Percentiles rank a stretch among this genome's conserved stretches.
Conservation (phyloP, 2,888 invertebrate genomes). For the Amblyjoppa fuscipennis region DNA sequence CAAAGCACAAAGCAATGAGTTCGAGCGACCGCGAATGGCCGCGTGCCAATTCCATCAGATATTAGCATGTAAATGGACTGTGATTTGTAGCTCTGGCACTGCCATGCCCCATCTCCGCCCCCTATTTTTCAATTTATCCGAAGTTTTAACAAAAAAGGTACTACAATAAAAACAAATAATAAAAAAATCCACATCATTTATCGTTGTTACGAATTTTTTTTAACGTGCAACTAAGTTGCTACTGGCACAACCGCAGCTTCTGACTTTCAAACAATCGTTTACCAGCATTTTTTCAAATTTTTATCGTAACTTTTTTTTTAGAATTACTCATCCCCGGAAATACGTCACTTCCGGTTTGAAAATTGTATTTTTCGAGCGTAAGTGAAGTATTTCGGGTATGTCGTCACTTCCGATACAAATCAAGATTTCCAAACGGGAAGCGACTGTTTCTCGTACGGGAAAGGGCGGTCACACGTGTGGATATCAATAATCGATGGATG, state of each 20-base stretch:
- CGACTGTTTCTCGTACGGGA: background rate
- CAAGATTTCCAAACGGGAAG: background rate
- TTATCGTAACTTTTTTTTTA: no score
- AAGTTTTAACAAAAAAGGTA: constrained; percentile 7
- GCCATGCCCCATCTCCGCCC: constrained; percentile 26
- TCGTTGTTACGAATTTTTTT: background rate
- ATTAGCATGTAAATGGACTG: constrained; percentile 82
- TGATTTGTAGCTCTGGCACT: constrained; percentile 79
- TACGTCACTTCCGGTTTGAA: no score
- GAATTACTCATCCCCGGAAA: no score
- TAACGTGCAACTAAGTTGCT: background rate
- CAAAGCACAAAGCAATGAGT: constrained; percentile 62
- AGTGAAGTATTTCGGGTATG: no score
- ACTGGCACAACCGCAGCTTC: no score
- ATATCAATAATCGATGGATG: background rate
- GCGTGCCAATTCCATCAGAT: constrained; percentile 81
- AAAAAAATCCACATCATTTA: background rate
- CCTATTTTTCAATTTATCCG: constrained; percentile 26
- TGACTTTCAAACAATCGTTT: no score
- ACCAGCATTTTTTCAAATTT: no score
- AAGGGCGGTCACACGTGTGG: background rate
- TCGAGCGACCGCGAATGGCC: constrained; percentile 73
- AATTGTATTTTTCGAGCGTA: no score
- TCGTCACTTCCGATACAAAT: no score
- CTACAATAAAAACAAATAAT: constrained; percentile 26